Conservation (phyloP, 1,140 invertebrate genomes). For the Drosophila funebris region DNA sequence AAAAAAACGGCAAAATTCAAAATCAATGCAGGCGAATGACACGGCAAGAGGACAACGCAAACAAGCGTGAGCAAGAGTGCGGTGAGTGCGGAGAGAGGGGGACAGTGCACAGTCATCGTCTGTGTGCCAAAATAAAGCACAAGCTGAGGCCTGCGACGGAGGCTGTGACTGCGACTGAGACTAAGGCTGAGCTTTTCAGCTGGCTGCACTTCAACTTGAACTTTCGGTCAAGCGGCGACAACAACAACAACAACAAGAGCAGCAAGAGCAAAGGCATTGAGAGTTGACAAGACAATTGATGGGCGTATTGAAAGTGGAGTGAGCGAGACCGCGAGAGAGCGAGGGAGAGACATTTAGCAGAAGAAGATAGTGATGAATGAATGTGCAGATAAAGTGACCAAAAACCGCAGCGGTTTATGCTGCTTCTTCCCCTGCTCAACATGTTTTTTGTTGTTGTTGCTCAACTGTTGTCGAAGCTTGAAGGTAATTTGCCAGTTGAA, state of each 20-base stretch:
- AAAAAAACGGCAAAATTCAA: constrained; percentile 34
- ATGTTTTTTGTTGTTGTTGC: background rate
- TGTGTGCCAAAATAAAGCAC: background rate
- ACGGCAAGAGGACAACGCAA: constrained; percentile 27
- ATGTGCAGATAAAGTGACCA: constrained; percentile 41
- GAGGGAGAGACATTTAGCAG: background rate
- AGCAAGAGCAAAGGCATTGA: constrained; percentile 29
- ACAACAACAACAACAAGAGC: constrained; percentile 7
- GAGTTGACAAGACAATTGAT: constrained; percentile 78
- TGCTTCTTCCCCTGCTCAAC: background rate
- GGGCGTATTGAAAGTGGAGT: constrained; percentile 41
- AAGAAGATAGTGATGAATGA: constrained; percentile 35
- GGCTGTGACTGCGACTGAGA: background rate
- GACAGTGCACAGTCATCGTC: constrained; percentile 8
- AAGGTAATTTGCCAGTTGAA: constrained; percentile 15
- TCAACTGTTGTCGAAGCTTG: constrained; percentile 2
- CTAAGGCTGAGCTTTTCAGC: constrained; percentile 56
- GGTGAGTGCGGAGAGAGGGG: constrained; percentile 2
- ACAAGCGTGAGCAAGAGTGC: background rate
- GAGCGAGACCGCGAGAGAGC: background rate
- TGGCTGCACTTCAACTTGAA: constrained; percentile 76
- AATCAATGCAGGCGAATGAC: constrained; percentile 77
- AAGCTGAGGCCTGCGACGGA: background rate
- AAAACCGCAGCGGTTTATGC: constrained; percentile 32
- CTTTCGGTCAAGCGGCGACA: constrained; percentile 40